Base-by-base conservation (phyloP, 2,113 vertebrate genomes). In the Accipiter virgatus region DNA sequence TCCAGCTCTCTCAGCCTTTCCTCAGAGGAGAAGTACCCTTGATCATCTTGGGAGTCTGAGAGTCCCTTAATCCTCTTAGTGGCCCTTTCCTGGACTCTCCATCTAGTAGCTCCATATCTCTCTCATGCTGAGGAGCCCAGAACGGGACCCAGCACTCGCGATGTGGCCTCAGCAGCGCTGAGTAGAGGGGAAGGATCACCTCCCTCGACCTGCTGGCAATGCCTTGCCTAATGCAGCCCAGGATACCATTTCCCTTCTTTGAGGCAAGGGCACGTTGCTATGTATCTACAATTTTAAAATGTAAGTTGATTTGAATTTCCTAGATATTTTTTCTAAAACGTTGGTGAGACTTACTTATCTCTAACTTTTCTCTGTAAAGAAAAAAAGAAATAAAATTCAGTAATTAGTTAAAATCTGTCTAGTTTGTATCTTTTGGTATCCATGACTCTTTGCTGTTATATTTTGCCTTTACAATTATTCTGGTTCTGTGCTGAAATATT, bases 251-350 rank as follows among this genome's bases (percentile, higher is more conserved):
- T 8, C 2, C 23, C 3, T 10, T 5, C 48, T 58, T 71, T 59
- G 29, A 75, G 43, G 34, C 18, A 50, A 55, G 26, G 34, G 1
- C 16, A 18, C 0, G 0, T 55, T n/a, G 20, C 47, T 68, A 34
- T 3, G 1, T 70, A 36, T 62, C 25, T 27, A 19, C 22, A 58
- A 8, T 22, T 77, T 61, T 31, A 62, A 85, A 86, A 61, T n/a
- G 2, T 77, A 43, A 55, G 12, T 48, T 27, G 40, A 40, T 58
- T 96, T 81, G 3, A 15, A 58, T 62, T 81, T 65, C 15, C 17
- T 45, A 20, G 8, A 8, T 61, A 10, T 65, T 89, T 89, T 86
- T 68, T 4, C 26, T 43, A 13, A 81, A 87, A 56, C 2, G 1
- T 42, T 27, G 8, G 11, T 1, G 13, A 85, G 25, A 29, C 13